phyloP scores from a whole-genome alignment of 2,113 vertebrate genomes.

The Heterocephalus glaber region DNA sequence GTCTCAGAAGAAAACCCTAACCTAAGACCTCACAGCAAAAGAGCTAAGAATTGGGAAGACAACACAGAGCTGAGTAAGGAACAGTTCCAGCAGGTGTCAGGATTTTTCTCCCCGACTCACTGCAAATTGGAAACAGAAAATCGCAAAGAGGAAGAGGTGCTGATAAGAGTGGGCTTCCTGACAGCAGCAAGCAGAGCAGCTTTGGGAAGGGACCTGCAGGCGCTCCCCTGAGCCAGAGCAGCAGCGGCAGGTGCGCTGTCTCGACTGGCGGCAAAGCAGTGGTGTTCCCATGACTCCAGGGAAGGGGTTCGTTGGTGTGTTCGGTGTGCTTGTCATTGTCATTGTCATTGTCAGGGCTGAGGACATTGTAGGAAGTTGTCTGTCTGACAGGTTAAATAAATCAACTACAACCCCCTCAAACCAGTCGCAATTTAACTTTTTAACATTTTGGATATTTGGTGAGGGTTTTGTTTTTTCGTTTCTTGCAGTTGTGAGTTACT shows the following conservation, averaged over 20 bases:
- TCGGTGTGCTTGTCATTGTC: fast-evolving
- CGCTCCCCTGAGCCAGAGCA: no score
- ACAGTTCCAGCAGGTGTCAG: background rate
- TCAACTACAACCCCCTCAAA: background rate
- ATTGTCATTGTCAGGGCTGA: background rate
- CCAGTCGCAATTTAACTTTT: slow-evolving; percentile 39
- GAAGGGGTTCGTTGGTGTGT: background rate
- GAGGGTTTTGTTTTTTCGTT: background rate
- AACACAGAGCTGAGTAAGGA: background rate
- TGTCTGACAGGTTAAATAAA: background rate
- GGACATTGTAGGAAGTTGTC: background rate
- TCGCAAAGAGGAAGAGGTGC: background rate
- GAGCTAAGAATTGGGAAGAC: background rate
- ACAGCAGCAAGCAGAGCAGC: background rate
- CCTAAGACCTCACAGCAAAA: background rate
- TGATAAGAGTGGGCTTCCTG: background rate
- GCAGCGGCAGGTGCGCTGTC: no score
- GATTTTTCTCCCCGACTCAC: background rate
- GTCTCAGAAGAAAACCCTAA: background rate
- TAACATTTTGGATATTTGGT: background rate
- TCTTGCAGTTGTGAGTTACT: slow-evolving; percentile 41
- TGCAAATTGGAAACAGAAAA: background rate
- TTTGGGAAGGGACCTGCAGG: background rate
- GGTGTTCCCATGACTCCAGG: no score
- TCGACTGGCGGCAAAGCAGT: no score